These are phyloP conservation scores for Sarcophaga peregrina DNA, from an alignment of 1,140 invertebrate species.

Conservation along the genomic window DNA sequence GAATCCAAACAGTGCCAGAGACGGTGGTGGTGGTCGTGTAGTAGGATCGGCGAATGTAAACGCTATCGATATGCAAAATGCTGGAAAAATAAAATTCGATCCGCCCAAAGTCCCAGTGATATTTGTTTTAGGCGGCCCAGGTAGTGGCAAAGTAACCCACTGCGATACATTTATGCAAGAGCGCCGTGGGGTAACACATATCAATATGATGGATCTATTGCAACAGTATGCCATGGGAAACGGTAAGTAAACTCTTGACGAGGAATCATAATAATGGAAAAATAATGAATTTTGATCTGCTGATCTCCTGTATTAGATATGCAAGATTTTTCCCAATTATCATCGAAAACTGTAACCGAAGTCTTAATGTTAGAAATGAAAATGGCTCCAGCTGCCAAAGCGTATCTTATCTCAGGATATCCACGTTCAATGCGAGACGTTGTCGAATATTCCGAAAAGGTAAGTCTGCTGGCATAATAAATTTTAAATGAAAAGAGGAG, in stretches of 20 bases:
- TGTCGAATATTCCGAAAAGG: constrained; percentile 90
- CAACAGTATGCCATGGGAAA: constrained; percentile 89
- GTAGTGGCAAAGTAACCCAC: constrained; percentile 92
- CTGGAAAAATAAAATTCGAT: constrained; percentile 83
- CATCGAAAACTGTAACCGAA: constrained; percentile 87
- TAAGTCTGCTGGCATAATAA: constrained; percentile 60
- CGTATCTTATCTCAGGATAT: constrained; percentile 95
- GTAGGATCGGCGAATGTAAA: constrained; percentile 53
- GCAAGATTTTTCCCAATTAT: constrained; percentile 84
- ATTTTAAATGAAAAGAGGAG: neutral
- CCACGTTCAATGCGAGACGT: constrained; percentile 91
- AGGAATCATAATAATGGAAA: neutral
- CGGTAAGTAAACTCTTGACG: constrained; percentile 69
- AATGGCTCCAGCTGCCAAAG: constrained; percentile 88
- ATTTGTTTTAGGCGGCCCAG: constrained; percentile 88
- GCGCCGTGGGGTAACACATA: constrained; percentile 83
- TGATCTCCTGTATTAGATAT: constrained; percentile 74
- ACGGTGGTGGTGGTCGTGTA: constrained; percentile 32
- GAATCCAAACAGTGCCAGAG: constrained; percentile 54
- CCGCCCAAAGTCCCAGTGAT: constrained; percentile 85
- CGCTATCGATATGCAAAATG: constrained; percentile 74
- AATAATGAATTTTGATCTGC: neutral
- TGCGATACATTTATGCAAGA: constrained; percentile 89
- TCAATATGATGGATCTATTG: constrained; percentile 90
- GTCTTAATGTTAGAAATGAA: constrained; percentile 94